Evolutionary conservation across 2,113 vertebrate species (phyloP), one percentile per base, ranked within the genome.

Genomic region (Sarotherodon lohbergeri): DNA sequence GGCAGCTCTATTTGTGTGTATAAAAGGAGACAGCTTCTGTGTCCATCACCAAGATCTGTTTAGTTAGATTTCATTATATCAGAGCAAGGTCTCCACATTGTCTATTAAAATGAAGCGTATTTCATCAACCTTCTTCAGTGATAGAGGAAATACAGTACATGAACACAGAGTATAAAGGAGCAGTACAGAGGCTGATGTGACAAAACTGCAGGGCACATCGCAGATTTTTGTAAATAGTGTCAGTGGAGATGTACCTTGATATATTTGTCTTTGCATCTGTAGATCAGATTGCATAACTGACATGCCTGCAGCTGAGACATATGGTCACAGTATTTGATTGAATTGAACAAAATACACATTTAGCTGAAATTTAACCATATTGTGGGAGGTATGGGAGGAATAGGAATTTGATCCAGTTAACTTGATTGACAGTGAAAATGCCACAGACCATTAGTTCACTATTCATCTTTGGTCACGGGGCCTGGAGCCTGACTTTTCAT

Each of bases 261-360:
- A 91, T 41, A 79, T 84, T 81, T 52, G 16, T 39, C 68, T 76
- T 87, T 90, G 5, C 22, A 29, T n/a, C 66, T 79, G 46, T 11
- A 76, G 71, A 76, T 50, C 4, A 76, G 43, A 54, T 19, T 54
- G 52, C 7, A 41, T 83, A 86, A 92, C 63, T 87, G 88, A 81
- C 87, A 85, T 84, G 43, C 41, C 52, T 73, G 41, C 63, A 84
- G 83, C 66, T 48, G 29, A 88, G 61, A 89, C 71, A 88, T 68
- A 43, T 79, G 52, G 22, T 81, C 73, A 86, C 68, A 41, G 80
- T 83, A 73, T 90, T 86, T 88, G 88, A 93, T 94, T 78, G 90
- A 86, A 89, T 32, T 56, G 34, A 56, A 57, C 10, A 34, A 24
- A 88, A 87, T 86, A 48, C 29, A 11, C 43, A 54, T 50, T 76